Percentiles rank a stretch among this genome's conserved stretches.
These are phyloP conservation scores for Drosophila histrio DNA, from an alignment of 2,888 invertebrate genomes.

Conservation along the genomic window DNA sequence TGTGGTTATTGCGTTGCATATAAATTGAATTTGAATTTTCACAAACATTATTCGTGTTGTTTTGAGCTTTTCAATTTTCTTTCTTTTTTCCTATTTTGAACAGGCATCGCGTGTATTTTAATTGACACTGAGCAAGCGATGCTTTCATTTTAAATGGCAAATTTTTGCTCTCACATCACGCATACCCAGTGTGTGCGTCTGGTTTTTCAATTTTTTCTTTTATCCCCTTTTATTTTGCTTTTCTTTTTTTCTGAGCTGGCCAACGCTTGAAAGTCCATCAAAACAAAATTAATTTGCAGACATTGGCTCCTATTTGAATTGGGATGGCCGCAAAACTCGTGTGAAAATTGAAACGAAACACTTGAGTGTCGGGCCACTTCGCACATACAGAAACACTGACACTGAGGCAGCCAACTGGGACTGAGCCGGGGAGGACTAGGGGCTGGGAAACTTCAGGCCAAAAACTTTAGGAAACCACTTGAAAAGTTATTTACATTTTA, in stretches of 20 bases:
- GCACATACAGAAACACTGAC: constrained; percentile 49
- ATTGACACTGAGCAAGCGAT: constrained; percentile 53
- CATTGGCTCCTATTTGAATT: constrained; percentile 70
- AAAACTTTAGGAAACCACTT: constrained; percentile 79
- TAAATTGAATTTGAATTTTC: constrained; percentile 74
- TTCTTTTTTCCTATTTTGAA: constrained; percentile 9
- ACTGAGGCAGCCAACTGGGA: constrained; percentile 37
- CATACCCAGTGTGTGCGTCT: constrained; percentile 43
- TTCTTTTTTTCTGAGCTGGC: constrained; percentile 1
- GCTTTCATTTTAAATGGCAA: constrained; percentile 47
- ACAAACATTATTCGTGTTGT: constrained; percentile 55
- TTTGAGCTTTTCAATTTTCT: constrained; percentile 37
- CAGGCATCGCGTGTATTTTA: constrained; percentile 53
- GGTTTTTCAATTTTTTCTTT: constrained; percentile 23
- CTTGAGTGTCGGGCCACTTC: constrained; percentile 70
- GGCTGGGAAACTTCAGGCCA: constrained; percentile 59
- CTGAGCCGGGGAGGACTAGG: neutral
- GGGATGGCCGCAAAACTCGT: constrained; percentile 56
- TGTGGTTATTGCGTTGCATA: constrained; percentile 64
- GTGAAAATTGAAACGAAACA: constrained; percentile 78
- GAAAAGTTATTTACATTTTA: constrained; percentile 79
- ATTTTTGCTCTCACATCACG: constrained; percentile 39
- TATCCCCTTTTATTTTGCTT: constrained; percentile 1
- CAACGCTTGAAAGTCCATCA: constrained; percentile 72
- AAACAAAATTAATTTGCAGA: constrained; percentile 77